These are phyloP conservation scores for Heterotis niloticus DNA, from an alignment of 2,113 vertebrate genomes.

Conservation along the genomic window DNA sequence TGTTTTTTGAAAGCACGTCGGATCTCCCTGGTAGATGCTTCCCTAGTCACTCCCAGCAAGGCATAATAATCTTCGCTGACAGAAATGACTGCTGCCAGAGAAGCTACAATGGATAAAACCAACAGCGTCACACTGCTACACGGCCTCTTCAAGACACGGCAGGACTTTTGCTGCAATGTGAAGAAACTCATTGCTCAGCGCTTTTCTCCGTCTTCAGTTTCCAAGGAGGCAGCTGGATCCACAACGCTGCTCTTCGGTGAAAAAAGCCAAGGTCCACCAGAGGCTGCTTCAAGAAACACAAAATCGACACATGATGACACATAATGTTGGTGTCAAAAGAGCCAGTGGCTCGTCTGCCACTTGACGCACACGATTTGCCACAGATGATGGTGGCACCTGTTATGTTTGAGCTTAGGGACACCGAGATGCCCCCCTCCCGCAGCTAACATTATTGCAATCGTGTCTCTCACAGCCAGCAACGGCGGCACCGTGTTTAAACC, in stretches of 20 bases:
- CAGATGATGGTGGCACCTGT: too few relatives aligned
- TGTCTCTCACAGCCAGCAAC: too few relatives aligned
- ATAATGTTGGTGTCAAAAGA: too few relatives aligned
- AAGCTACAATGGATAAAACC: conserved; percentile 53
- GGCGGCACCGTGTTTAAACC: too few relatives aligned
- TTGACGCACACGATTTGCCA: too few relatives aligned
- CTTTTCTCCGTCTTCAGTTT: background rate
- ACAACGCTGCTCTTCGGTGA: background rate
- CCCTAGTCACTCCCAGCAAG: conserved; percentile 81
- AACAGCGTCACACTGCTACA: conserved; percentile 52
- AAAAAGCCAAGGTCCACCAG: background rate
- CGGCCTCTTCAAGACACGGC: conserved; percentile 14
- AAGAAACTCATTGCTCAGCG: background rate
- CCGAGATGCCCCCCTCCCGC: too few relatives aligned
- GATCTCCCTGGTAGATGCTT: conserved; percentile 85
- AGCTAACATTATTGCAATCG: too few relatives aligned
- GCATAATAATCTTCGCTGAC: conserved; percentile 82
- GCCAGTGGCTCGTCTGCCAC: too few relatives aligned
- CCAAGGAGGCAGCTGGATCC: background rate
- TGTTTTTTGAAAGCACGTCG: conserved; percentile 92
- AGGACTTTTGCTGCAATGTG: background rate
- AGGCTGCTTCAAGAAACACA: background rate
- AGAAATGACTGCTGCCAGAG: conserved; percentile 52
- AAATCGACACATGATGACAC: too few relatives aligned
- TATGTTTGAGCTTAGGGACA: too few relatives aligned